Conservation (phyloP, 37 sponge, comb jelly and placozoan genomes). For the Agelas oroides region DNA sequence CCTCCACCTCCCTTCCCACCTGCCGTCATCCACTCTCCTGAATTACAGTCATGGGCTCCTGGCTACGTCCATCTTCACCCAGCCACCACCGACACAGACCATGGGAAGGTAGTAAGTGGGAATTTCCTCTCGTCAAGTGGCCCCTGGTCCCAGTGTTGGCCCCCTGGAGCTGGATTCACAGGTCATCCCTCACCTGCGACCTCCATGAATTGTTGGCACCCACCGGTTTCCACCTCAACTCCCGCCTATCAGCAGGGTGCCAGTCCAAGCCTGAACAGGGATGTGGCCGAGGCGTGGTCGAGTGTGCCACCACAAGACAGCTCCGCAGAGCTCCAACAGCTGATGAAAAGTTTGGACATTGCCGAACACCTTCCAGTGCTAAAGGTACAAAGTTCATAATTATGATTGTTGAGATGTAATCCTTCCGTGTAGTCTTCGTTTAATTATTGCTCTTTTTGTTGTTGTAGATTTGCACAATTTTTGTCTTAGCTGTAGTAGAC, state of each 20-base stretch:
- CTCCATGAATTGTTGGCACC: neutral
- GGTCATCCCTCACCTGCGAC: slow-evolving; percentile 6
- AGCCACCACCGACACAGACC: neutral
- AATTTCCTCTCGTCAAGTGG: neutral
- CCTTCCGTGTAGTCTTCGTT: too few relatives aligned
- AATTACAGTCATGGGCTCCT: neutral
- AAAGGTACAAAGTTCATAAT: too few relatives aligned
- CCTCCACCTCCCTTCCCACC: neutral
- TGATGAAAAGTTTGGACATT: slow-evolving; percentile 72
- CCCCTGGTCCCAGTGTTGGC: slow-evolving; percentile 3
- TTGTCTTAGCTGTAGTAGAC: too few relatives aligned
- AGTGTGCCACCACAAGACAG: neutral
- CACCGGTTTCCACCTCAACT: too few relatives aligned
- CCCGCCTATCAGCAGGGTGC: too few relatives aligned
- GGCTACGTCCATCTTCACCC: neutral
- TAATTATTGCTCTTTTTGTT: too few relatives aligned
- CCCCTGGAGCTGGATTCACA: neutral
- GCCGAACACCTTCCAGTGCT: slow-evolving; percentile 54
- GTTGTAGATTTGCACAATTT: too few relatives aligned
- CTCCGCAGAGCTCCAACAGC: slow-evolving; percentile 24
- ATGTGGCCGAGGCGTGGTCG: neutral
- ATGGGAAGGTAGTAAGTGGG: neutral
- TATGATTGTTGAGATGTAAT: neutral
- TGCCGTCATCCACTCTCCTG: neutral
- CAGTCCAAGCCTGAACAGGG: too few relatives aligned